phyloP scores from a whole-genome alignment of 2,797 vertebrate species.

The Alauda arvensis region DNA sequence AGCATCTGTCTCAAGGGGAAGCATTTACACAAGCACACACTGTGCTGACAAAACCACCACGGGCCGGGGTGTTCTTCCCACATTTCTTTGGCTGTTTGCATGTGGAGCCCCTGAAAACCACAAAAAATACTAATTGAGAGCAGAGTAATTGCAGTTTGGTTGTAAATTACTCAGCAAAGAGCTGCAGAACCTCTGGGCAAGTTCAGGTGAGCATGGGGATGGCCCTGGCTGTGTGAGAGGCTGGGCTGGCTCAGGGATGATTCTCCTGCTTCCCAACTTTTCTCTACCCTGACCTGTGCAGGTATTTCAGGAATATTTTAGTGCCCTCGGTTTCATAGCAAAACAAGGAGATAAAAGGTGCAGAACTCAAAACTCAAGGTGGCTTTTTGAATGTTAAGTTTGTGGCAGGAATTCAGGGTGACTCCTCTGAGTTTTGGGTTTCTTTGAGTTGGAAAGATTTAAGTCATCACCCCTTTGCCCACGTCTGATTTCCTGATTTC shows the following conservation, averaged over 20 bases:
- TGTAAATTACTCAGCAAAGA: background rate
- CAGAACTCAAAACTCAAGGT: background rate
- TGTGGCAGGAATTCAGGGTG: background rate
- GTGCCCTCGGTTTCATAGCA: background rate
- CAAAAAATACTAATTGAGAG: background rate
- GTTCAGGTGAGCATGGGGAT: accelerated
- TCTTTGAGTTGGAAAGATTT: background rate
- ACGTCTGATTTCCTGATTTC: background rate
- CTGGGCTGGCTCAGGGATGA: background rate
- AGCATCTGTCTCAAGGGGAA: background rate
- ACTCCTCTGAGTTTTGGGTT: background rate
- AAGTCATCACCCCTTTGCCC: background rate
- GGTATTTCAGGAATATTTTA: background rate
- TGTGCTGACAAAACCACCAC: background rate
- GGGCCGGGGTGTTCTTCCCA: accelerated
- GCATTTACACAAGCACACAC: accelerated
- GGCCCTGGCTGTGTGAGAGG: accelerated
- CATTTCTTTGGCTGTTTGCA: background rate
- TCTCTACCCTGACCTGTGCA: accelerated
- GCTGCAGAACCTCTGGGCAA: background rate
- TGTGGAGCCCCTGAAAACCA: background rate
- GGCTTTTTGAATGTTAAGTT: background rate
- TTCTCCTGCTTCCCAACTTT: background rate
- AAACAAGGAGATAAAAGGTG: background rate
- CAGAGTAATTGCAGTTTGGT: background rate